Base-by-base conservation (phyloP, 1,140 invertebrate species). In the Drosophila nikananu region DNA sequence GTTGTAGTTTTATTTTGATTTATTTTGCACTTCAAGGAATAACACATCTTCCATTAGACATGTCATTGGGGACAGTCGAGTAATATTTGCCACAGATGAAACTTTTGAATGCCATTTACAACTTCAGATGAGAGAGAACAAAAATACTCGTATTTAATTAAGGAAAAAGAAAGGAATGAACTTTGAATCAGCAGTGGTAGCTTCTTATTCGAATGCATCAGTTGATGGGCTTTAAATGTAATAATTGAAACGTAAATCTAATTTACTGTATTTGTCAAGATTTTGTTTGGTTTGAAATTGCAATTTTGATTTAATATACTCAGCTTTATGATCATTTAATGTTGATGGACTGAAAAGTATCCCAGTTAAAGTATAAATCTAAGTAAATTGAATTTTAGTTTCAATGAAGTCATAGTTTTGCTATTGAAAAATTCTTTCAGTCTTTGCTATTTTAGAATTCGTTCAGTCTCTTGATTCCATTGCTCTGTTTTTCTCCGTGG, bases 11-110 rank as follows among this genome's bases (percentile, higher is more conserved):
- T 57, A 57, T 57, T 57, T 37, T 25, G 32, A 55, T 23, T 37
- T 55, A 55, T 55, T 37, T 55, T 37, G 15, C 32, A 55, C 5
- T 55, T 55, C 9, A 17, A n/a, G 54, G 21, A 57, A 39, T 25
- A 57, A n/a, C 35, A 17, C 9, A 39, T 25, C 54, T 39, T 21
- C 54, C 21, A 39, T 57, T 7, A 37, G 52, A 35, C 52, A 35
- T 54, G 52, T 10, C 51, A 52, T 52, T 52, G 35, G 21, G 13
- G 37, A 5, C 21, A 57, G 35, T 37, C 5, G 21, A 39, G 9
- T 17, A 12, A 57, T n/a, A 57, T 39, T 39, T n/a, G 5, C 35
- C 5, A 23, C 21, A n/a, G 21, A 57, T 57, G 15, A 39, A 57
- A 39, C 54, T 39, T 25, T 55, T 0, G 37, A 39, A 57, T 55